Base-by-base conservation (phyloP, 2,888 invertebrate species). In the Coremacera marginata region DNA sequence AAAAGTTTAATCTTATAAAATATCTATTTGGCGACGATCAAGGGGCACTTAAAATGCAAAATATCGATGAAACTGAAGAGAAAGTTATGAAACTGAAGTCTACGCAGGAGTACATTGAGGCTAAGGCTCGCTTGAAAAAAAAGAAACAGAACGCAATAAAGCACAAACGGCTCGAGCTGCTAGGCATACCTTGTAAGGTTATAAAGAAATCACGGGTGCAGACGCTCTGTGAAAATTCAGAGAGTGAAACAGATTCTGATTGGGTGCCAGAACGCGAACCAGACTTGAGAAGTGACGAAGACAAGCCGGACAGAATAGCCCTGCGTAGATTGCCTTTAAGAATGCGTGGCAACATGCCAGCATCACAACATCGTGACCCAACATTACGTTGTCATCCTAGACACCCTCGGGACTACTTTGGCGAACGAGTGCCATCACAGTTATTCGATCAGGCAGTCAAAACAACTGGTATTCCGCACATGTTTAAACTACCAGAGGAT, bases 1-100 rank as follows among this genome's bases (percentile, higher is more conserved):
- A 84, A 44, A 89, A 89, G 75, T 89, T 89, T 19, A 89, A 88
- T 78, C 80, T 89, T n/a, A 88, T 88, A 11, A 84, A 85, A 0
- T 89, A 81, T 74, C 71, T 86, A 22, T 86, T 82, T 70, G 83
- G 83, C 0, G 82, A 82, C 8, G 82, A 82, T 9, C 75, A 63
- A 4, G 72, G 80, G 19, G 63, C 44, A 9, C 67, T 37, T 9
- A 51, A 31, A 19, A n/a, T 1, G 49, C 44, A 3, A 77, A 77
- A 44, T 25, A 57, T 52, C 72, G 82, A 81, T 9, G 79, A 80
- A 5, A 79, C 78, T 19, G 80, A 81, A 2, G 78, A 77, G 51
- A 81, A 81, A 25, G 75, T 81, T 8, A 8, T n/a, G 31, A 82
- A 83, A 8, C 80, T 81, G 5, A 83, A 83, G 44, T 83, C 80